Evolutionary conservation across 1,140 invertebrate species (phyloP).

Genomic region (Calliphora vicina): DNA sequence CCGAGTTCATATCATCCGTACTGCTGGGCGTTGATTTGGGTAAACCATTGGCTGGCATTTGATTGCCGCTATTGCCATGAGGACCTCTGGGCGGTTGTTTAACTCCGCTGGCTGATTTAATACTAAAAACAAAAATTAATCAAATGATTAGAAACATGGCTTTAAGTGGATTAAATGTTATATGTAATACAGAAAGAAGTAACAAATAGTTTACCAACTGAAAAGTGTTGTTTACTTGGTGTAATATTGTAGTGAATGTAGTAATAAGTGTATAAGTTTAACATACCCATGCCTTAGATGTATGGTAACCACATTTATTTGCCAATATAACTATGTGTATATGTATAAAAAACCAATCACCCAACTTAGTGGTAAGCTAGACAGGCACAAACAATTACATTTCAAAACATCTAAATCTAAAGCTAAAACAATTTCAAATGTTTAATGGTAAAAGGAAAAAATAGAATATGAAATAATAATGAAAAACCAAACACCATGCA

Average conservation of each 20-base stretch:
- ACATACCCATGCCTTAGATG: conserved; percentile 23
- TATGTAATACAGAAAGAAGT: no score
- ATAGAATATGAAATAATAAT: neutral
- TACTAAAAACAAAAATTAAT: conserved; percentile 43
- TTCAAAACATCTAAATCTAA: neutral
- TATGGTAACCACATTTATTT: neutral
- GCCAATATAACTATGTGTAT: neutral
- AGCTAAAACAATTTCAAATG: conserved; percentile 7
- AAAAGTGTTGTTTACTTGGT: neutral
- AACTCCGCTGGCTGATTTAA: conserved; percentile 48
- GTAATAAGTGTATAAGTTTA: neutral
- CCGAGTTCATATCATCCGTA: conserved; percentile 71
- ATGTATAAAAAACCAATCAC: neutral
- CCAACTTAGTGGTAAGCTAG: neutral
- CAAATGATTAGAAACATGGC: neutral
- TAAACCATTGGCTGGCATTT: conserved; percentile 53
- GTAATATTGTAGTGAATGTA: neutral
- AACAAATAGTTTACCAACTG: neutral
- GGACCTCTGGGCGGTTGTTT: conserved; percentile 50
- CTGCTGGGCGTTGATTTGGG: conserved; percentile 66
- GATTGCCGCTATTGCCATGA: conserved; percentile 37
- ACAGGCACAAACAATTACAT: neutral
- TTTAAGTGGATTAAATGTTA: no score
- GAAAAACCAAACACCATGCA: neutral
- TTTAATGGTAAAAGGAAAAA: neutral